Conservation (phyloP, 2,113 vertebrate species). For the Athene noctua region DNA sequence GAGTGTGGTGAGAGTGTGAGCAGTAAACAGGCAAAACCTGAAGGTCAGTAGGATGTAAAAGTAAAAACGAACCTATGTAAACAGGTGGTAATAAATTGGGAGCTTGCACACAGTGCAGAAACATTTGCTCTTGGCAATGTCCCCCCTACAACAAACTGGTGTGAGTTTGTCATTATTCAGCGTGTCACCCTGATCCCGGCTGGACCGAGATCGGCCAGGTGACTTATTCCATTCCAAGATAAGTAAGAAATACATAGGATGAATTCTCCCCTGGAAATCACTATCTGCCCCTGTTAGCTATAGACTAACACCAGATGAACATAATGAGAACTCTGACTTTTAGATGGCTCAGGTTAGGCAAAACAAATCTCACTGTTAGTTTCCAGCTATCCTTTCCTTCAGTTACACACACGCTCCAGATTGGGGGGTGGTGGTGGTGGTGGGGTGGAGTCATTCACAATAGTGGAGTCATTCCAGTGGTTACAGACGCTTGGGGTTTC, state of each 20-base stretch:
- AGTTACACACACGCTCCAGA: background rate
- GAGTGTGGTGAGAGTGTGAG: no score
- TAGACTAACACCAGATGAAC: background rate
- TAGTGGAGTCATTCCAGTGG: background rate
- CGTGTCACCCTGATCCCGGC: no score
- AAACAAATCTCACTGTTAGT: background rate
- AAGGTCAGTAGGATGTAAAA: no score
- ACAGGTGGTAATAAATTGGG: no score
- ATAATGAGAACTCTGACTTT: background rate
- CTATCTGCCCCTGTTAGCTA: background rate
- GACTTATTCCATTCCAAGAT: background rate
- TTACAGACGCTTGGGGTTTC: background rate
- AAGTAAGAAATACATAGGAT: background rate
- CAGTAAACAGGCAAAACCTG: no score
- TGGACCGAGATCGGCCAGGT: no score
- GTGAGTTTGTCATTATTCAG: no score
- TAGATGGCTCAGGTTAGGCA: background rate
- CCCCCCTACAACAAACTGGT: no score
- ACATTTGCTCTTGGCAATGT: no score
- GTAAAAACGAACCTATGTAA: no score
- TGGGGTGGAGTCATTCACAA: background rate
- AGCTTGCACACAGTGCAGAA: no score
- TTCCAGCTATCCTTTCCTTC: background rate
- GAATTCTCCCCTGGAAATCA: background rate
- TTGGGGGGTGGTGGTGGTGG: background rate